phyloP scores from a whole-genome alignment of 2,888 invertebrate genomes.

The Spilosoma lubricipeda region DNA sequence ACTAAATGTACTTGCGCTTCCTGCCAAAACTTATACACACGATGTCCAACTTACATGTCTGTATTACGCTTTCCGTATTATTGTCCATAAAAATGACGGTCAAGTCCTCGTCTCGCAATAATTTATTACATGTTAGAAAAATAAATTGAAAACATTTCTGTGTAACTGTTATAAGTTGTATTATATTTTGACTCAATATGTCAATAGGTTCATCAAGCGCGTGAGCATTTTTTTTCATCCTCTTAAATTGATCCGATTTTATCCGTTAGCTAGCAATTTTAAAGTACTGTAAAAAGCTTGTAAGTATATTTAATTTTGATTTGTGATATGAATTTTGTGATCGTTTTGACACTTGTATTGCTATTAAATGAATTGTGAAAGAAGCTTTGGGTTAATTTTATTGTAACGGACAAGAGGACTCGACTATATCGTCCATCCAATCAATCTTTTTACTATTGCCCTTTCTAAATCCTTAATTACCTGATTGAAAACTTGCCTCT shows the following conservation, averaged over 20 bases:
- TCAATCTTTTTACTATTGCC: not conserved
- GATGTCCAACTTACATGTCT: constrained; percentile 39
- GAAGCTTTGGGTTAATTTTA: constrained; percentile 2
- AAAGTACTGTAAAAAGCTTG: not conserved
- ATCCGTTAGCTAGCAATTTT: not conserved
- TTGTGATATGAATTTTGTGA: not conserved
- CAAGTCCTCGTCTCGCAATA: not conserved
- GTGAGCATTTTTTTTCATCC: not conserved
- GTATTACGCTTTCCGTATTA: constrained; percentile 47
- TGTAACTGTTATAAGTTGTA: not conserved
- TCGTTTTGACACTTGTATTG: not conserved
- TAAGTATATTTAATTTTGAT: constrained; percentile 17
- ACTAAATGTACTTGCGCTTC: constrained; percentile 15
- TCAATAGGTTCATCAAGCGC: not conserved
- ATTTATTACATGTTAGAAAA: not conserved
- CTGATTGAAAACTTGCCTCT: not conserved
- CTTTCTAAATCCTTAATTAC: not conserved
- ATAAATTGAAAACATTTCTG: not conserved
- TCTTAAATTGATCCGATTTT: not conserved
- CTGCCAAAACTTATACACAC: constrained; percentile 4
- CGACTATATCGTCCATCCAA: too few relatives aligned
- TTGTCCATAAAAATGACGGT: constrained; percentile 19
- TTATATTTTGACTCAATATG: not conserved
- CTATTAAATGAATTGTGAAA: constrained; percentile 6
- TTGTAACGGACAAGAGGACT: not conserved